Conservation (phyloP, 1,140 invertebrate genomes). For the Campodea augens region DNA sequence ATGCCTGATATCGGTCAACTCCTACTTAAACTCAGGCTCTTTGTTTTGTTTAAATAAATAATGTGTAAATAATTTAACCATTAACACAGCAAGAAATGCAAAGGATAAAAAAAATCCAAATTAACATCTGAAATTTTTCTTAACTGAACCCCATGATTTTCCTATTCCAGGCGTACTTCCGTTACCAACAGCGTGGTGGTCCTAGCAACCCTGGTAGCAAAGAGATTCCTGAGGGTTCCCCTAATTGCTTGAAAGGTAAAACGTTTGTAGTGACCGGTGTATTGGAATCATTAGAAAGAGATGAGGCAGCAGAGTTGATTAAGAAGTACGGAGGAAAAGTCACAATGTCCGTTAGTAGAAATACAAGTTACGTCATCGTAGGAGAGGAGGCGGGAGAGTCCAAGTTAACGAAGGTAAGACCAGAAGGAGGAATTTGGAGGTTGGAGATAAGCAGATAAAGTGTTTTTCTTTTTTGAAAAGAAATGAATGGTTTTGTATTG, state of each 20-base stretch:
- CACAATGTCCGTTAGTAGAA: conserved; percentile 49
- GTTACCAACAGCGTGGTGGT: conserved; percentile 50
- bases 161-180: too few relatives aligned
- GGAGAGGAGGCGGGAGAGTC: conserved; percentile 66
- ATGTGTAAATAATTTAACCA: conserved; percentile 7
- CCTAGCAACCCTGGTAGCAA: conserved; percentile 61
- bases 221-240: conserved; percentile 57
- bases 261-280: conserved; percentile 75
- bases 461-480: too few relatives aligned
- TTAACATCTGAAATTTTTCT: too few relatives aligned
- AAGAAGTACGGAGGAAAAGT: conserved; percentile 62
- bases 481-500: too few relatives aligned
- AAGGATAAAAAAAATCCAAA: conserved; percentile 36
- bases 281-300: conserved; percentile 66
- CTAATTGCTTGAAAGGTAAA: conserved; percentile 50
- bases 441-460: too few relatives aligned
- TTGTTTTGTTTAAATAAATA: conserved; percentile 11
- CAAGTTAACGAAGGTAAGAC: conserved; percentile 49
- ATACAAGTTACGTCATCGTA: conserved; percentile 60
- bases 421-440: conserved; percentile 3
- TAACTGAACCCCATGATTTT: too few relatives aligned
- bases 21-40: conserved; percentile 16
- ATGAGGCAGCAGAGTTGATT: conserved; percentile 53
- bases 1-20: conserved; percentile 16
- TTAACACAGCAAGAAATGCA: conserved; percentile 30